These are phyloP conservation scores for Adelognathus sp. DNA, from an alignment of 2,888 invertebrate species.

Conservation along the genomic window DNA sequence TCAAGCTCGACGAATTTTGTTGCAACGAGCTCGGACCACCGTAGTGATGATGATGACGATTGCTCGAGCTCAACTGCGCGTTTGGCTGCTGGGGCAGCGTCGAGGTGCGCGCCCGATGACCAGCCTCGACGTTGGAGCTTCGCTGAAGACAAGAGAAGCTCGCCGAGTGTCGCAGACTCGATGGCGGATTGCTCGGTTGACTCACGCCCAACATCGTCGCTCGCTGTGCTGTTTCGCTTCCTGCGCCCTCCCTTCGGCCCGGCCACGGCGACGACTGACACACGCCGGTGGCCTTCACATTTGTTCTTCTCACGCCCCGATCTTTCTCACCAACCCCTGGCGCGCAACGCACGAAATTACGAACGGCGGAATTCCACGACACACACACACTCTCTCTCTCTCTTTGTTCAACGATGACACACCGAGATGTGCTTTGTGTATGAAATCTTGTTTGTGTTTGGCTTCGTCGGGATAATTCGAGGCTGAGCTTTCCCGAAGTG, in stretches of 20 bases:
- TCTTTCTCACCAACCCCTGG: not conserved
- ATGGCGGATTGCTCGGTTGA: conserved; percentile 78
- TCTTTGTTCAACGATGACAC: not conserved
- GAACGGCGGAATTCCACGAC: not conserved
- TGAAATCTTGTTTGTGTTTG: not conserved
- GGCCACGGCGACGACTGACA: not conserved
- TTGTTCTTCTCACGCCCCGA: conserved; percentile 25
- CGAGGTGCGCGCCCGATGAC: conserved; percentile 77
- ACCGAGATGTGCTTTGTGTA: not conserved
- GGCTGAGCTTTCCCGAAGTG: not conserved
- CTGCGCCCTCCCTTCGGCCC: conserved; percentile 18
- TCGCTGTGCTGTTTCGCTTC: conserved; percentile 21
- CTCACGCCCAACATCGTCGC: conserved; percentile 78
- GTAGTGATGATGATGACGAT: conserved; percentile 64
- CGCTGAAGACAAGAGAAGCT: conserved; percentile 82
- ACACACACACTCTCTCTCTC: too few species aligned
- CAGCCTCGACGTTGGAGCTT: conserved; percentile 74
- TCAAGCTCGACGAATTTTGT: conserved; percentile 56
- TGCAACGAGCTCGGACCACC: conserved; percentile 65
- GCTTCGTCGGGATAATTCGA: not conserved
- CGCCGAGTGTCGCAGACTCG: conserved; percentile 81
- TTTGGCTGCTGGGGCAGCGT: conserved; percentile 80
- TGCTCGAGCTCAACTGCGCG: conserved; percentile 50
- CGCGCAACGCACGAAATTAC: not conserved
- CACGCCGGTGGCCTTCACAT: conserved; percentile 44